These are phyloP conservation scores for Coluber constrictor DNA, from an alignment of 2,797 vertebrate genomes.

Conservation along the genomic window DNA sequence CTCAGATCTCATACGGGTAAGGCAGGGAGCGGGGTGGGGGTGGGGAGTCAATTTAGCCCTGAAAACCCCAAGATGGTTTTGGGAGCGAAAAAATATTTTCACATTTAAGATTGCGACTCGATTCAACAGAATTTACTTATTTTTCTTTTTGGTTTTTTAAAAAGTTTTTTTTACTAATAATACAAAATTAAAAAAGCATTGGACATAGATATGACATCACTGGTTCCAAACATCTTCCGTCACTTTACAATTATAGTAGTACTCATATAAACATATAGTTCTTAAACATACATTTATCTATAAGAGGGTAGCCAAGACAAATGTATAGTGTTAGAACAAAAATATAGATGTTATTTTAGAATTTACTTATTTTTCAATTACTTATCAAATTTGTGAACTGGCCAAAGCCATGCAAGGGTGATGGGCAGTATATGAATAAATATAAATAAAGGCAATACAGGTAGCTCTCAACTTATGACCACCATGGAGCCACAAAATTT, in stretches of 20 bases:
- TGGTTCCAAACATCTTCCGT: no score
- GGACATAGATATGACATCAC: no score
- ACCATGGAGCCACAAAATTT: background rate
- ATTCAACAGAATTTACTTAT: background rate
- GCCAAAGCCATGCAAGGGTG: no score
- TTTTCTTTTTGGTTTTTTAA: no score
- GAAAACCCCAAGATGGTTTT: background rate
- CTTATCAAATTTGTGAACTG: background rate
- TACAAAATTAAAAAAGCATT: no score
- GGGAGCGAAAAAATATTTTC: background rate
- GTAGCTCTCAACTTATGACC: background rate
- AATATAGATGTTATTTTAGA: no score
- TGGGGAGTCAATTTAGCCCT: background rate
- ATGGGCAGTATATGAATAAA: background rate
- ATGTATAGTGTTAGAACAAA: no score
- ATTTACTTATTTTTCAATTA: background rate
- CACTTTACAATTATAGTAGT: no score
- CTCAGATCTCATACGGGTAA: slow-evolving; percentile 95
- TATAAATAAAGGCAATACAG: background rate
- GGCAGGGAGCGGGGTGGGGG: background rate
- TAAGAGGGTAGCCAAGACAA: no score
- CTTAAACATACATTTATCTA: no score
- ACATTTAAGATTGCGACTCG: background rate
- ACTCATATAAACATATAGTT: no score
- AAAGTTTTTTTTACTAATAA: no score